Evolutionary conservation across 2,797 vertebrate genomes (phyloP), one percentile per base, ranked within the genome.

Genomic region (Pseudomugil tenellus): DNA sequence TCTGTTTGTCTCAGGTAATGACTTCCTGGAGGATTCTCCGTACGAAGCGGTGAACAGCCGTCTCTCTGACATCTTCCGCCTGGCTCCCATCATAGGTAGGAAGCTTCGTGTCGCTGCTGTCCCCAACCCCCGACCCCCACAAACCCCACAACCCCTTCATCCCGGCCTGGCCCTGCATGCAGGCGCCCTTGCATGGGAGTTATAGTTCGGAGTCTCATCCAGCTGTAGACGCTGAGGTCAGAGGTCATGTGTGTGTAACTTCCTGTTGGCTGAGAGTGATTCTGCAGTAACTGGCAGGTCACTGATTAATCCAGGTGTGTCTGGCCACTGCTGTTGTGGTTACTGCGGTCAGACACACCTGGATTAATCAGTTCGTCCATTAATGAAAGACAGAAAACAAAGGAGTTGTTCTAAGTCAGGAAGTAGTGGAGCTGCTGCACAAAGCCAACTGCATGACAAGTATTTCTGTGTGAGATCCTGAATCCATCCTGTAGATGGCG

Each of bases 81-180:
- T 97, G 92, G 97, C 97, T 77, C 96, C 98, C 60, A 97, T 97
- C 84, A 94, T 98, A 91, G 98, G 98, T 98, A 96, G 95, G 96
- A 83, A 13, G 12, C n/a, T 43, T 6, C 9, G 39, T 60, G 39
- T 75, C 64, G 57, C 31, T 8, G 7, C 28, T 58, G 34, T 64
- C 56, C 26, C 54, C 55, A 7, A 25, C 74, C 59, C 65, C 37
- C 6, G 53, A 7, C 29, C 29, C 29, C 29, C 29, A 3, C 6
- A 3, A 3, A 31, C 6, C 29, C 6, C 29, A 6, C 29, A 3
- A 3, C 69, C 80, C 28, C 72, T 65, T 62, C 70, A 58, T 62
- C 55, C 65, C 43, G 68, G 80, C 69, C 72, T 80, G 53, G 34
- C 79, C 87, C 77, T 73, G 91, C 91, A 92, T 88, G 91, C 76